These are phyloP conservation scores for Dromaius novaehollandiae DNA, from an alignment of 2,113 vertebrate species.

Conservation along the genomic window DNA sequence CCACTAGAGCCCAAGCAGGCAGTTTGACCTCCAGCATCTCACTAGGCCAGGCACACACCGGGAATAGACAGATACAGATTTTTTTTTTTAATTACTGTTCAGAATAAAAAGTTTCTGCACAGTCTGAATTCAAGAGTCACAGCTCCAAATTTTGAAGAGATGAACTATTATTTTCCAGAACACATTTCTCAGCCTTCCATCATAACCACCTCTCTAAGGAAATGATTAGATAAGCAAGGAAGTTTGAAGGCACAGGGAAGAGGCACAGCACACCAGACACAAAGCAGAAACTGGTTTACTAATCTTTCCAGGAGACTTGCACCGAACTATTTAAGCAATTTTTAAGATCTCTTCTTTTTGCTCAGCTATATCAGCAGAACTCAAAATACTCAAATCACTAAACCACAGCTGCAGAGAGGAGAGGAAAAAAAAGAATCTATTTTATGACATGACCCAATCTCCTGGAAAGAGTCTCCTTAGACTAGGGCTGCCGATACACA, in stretches of 20 bases:
- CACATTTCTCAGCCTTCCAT: accelerated
- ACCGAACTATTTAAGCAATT: background rate
- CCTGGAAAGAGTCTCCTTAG: background rate
- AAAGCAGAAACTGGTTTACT: background rate
- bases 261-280: background rate
- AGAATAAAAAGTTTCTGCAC: background rate
- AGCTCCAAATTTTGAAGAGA: background rate
- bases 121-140: background rate
- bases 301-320: background rate
- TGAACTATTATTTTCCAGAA: background rate
- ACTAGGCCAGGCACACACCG: background rate
- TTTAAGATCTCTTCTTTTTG: background rate
- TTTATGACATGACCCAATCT: background rate
- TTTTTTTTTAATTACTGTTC: accelerated
- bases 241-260: background rate
- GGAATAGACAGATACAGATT: background rate
- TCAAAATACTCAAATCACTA: background rate
- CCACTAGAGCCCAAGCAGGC: background rate
- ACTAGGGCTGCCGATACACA: background rate
- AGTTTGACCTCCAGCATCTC: background rate
- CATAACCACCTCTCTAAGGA: background rate
- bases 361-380: background rate
- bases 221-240: accelerated
- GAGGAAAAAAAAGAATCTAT: background rate
- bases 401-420: background rate